A percentile compares a stretch with the other conserved stretches of the same genome.
Conservation (phyloP, 2,113 vertebrate genomes). For the Toxotes jaculatrix region DNA sequence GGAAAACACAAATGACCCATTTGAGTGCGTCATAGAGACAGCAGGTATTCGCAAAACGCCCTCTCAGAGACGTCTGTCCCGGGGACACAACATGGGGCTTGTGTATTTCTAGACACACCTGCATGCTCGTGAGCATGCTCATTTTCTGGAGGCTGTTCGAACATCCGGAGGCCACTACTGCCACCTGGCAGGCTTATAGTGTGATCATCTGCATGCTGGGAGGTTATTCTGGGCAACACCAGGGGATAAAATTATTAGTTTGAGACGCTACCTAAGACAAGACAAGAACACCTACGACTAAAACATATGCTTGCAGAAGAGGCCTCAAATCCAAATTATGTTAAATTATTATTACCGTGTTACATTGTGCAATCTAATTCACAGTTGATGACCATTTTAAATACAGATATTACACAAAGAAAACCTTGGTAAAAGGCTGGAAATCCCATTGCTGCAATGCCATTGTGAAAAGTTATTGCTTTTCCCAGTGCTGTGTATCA, state of each 20-base stretch:
- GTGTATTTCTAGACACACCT: constrained; percentile 54
- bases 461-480: not conserved
- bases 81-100: constrained; percentile 15
- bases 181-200: constrained; percentile 69
- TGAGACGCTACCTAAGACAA: constrained; percentile 13
- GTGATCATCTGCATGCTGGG: constrained; percentile 38
- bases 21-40: constrained; percentile 32
- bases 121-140: constrained; percentile 34
- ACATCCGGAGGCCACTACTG: constrained; percentile 53
- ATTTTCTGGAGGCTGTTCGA: constrained; percentile 53
- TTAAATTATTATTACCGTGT: not conserved
- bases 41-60: constrained; percentile 37
- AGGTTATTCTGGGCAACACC: constrained; percentile 56
- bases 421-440: not conserved
- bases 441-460: not conserved
- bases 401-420: not conserved
- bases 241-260: constrained; percentile 31
- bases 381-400: not conserved
- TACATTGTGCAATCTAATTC: not conserved
- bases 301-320: not conserved
- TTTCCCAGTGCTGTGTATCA: not conserved
- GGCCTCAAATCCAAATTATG: constrained; percentile 2
- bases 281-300: constrained; percentile 19
- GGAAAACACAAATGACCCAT: constrained; percentile 29
- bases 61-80: constrained; percentile 10